These are phyloP conservation scores for Carlito syrichta DNA, from an alignment of 2,113 vertebrate species.

Conservation along the genomic window DNA sequence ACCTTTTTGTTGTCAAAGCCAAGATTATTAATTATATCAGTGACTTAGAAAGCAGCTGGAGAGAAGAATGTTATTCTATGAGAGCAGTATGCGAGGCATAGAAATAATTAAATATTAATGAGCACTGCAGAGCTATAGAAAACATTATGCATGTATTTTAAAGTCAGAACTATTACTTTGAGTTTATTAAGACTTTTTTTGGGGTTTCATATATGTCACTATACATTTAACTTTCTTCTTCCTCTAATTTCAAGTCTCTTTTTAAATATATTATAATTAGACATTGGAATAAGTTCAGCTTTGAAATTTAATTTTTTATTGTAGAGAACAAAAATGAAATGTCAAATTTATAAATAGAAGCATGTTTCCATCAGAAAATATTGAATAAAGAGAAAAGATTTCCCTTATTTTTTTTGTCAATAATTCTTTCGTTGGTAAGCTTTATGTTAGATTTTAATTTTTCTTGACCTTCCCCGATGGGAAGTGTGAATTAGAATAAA, in stretches of 20 bases:
- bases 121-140: not conserved
- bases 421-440: not conserved
- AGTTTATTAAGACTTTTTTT: not conserved
- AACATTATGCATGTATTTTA: not conserved
- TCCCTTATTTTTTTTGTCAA: not conserved
- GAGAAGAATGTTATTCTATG: not conserved
- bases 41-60: not conserved
- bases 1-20: not conserved
- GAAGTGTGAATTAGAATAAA: not conserved
- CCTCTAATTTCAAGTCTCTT: not conserved
- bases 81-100: not conserved
- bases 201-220: not conserved
- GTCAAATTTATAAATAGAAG: not conserved
- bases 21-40: not conserved
- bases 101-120: constrained; percentile 12
- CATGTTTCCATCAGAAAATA: not conserved
- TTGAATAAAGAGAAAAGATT: not conserved
- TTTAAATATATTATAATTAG: not conserved
- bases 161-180: not conserved
- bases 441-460: not conserved
- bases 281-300: not conserved
- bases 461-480: not conserved
- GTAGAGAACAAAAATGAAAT: not conserved
- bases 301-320: constrained; percentile 18
- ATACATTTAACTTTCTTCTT: not conserved